These are phyloP conservation scores for Datnioides undecimradiatus DNA, from an alignment of 2,113 vertebrate species.

Conservation along the genomic window DNA sequence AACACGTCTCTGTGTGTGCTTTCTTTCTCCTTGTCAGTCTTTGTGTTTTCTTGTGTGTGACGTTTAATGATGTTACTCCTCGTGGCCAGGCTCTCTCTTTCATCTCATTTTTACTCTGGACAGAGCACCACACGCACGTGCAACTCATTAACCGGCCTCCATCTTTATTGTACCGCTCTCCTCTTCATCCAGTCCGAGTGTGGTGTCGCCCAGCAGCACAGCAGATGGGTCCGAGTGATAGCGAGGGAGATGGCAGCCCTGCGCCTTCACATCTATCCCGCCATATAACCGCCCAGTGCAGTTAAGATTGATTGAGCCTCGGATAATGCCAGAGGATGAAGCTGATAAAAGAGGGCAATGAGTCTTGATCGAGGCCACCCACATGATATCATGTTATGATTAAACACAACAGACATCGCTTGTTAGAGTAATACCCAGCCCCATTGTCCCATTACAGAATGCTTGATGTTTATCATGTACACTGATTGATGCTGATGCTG, in stretches of 20 bases:
- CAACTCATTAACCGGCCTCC: neutral
- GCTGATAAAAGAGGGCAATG: conserved; percentile 66
- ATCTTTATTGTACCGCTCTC: neutral
- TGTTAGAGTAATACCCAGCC: neutral
- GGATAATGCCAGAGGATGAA: conserved; percentile 53
- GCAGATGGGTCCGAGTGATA: conserved; percentile 63
- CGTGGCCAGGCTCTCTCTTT: neutral
- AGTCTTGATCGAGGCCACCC: conserved; percentile 50
- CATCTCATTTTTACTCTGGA: neutral
- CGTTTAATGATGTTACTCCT: conserved; percentile 22
- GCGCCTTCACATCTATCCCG: conserved; percentile 41
- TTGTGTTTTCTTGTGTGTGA: conserved; percentile 12
- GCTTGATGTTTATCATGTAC: conserved; percentile 48
- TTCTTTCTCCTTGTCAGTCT: neutral
- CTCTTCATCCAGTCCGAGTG: conserved; percentile 16
- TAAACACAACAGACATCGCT: conserved; percentile 23
- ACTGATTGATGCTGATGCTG: conserved; percentile 54
- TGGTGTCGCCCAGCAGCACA: conserved; percentile 48
- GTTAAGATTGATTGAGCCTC: conserved; percentile 74
- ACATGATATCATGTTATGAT: conserved; percentile 66
- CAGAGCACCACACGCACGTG: neutral
- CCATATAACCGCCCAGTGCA: conserved; percentile 54
- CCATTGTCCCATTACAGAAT: conserved; percentile 45
- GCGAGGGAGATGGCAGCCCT: conserved; percentile 57
- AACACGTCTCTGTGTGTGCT: conserved; percentile 17